Base-by-base conservation (phyloP, 92 coral and sea anemone species). In the Anthopleura xanthogrammica region DNA sequence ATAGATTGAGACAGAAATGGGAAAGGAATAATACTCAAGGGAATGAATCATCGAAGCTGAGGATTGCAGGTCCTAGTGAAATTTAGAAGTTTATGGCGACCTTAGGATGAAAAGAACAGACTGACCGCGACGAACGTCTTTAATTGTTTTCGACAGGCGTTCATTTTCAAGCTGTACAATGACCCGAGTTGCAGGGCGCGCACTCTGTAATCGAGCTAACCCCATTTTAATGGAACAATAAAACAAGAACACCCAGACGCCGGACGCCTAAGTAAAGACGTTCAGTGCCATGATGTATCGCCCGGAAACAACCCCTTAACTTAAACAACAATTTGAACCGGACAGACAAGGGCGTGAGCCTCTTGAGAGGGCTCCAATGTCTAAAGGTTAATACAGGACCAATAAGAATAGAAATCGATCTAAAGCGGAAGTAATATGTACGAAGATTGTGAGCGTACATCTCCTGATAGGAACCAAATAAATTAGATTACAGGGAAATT, bases 231-330 rank as follows among this genome's bases (percentile, higher is more conserved):
- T 14, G 24, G 42, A 60, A 79, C 82, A 78, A 79, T 79, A 58
- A 81, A 71, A 81, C 23, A 13, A 68, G 75, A 64, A 57, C 78
- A 50, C 57, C 77, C 48, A 81, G 84, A 81, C 84, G 22, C 16
- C 57, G 80, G 87, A 75, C 82, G 80, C 80, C 82, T 58, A 74
- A 64, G 76, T 20, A 50, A 84, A 76, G 60, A 73, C 86, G 68
- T 50, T 57, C 81, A 77, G 76, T 16, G 87, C 80, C 87, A 65
- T 60, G 65, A 77, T 43, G 87, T 76, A 76, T 84, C 72, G 77
- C 77, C 81, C 87, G 87, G 87, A 84, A 77, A 43, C 16, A 74
- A 56, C 42, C 70, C 40, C 80, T 83, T 81, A 68, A 52, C 83
- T 40, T 70, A 41, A 66, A 66, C 83, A 80, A 80, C 83, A 80